These are phyloP conservation scores for Corythucha ciliata DNA, from an alignment of 2,888 invertebrate species.

Conservation along the genomic window DNA sequence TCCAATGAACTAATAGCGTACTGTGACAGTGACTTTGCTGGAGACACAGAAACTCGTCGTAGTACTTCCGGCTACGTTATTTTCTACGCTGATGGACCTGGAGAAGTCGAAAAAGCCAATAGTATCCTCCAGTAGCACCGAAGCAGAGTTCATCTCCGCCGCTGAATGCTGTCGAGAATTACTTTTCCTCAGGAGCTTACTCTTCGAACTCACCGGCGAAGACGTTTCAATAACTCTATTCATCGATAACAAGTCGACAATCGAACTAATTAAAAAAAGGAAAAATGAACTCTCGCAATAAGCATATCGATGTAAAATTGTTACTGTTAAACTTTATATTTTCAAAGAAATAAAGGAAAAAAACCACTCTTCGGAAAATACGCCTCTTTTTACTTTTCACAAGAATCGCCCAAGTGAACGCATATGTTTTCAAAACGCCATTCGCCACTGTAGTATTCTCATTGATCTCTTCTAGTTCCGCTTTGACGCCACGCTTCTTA, in stretches of 20 bases:
- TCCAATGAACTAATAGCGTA: constrained; percentile 1
- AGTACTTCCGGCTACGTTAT: constrained; percentile 14
- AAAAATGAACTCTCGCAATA: not conserved
- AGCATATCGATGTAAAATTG: constrained; percentile 16
- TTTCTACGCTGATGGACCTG: constrained; percentile 6
- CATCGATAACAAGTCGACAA: constrained; percentile 4
- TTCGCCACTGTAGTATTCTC: too few relatives aligned
- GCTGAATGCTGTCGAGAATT: constrained; percentile 18
- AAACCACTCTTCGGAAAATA: too few relatives aligned
- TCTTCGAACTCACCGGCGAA: constrained; percentile 8
- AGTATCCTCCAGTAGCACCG: not conserved
- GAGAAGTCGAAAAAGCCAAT: constrained; percentile 7
- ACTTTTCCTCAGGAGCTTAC: constrained; percentile 1
- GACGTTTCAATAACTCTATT: constrained; percentile 1
- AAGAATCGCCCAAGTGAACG: too few relatives aligned
- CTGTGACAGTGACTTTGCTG: constrained; percentile 13
- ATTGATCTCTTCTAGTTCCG: too few relatives aligned
- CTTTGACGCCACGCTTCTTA: too few relatives aligned
- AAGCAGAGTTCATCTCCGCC: constrained; percentile 10
- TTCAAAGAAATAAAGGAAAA: too few relatives aligned
- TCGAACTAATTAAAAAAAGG: constrained; percentile 7
- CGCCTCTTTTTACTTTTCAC: too few relatives aligned
- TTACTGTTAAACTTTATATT: too few relatives aligned
- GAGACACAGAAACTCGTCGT: not conserved
- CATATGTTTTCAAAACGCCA: too few relatives aligned